Percentiles rank a stretch among this genome's conserved stretches.
Evolutionary conservation across 2,797 vertebrate species (phyloP).

Genomic region (Trichosurus vulpecula): DNA sequence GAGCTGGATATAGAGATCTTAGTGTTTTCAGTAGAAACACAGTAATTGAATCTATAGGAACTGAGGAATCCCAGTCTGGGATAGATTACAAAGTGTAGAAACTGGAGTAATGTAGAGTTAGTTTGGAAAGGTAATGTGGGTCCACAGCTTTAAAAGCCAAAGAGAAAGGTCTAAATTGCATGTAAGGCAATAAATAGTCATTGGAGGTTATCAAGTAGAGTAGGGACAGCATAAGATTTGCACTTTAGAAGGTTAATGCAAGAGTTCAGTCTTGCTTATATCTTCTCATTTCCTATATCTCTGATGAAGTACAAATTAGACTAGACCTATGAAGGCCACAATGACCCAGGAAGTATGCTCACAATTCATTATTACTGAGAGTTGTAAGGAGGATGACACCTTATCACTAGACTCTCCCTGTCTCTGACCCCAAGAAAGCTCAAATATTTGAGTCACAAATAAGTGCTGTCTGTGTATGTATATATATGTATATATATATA

Average conservation of each 20-base stretch:
- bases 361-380: not conserved
- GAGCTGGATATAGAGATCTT: too few species aligned
- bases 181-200: not conserved
- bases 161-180: not conserved
- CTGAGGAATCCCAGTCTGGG: not conserved
- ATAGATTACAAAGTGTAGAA: not conserved
- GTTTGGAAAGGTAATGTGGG: not conserved
- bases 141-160: not conserved
- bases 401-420: not conserved
- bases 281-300: slow-evolving; percentile 5
- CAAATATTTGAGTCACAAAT: slow-evolving; percentile 1
- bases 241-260: not conserved
- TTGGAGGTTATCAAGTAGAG: not conserved
- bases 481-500: too few species aligned
- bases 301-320: not conserved
- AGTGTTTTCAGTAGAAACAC: not conserved
- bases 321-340: not conserved
- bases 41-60: not conserved
- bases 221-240: not conserved
- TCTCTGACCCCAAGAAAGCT: not conserved
- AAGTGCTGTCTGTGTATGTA: not conserved
- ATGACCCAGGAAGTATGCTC: not conserved
- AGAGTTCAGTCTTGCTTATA: not conserved
- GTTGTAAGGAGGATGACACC: not conserved
- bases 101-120: not conserved